Conservation (phyloP, 2,888 invertebrate species). For the Cyclophora albipunctata region DNA sequence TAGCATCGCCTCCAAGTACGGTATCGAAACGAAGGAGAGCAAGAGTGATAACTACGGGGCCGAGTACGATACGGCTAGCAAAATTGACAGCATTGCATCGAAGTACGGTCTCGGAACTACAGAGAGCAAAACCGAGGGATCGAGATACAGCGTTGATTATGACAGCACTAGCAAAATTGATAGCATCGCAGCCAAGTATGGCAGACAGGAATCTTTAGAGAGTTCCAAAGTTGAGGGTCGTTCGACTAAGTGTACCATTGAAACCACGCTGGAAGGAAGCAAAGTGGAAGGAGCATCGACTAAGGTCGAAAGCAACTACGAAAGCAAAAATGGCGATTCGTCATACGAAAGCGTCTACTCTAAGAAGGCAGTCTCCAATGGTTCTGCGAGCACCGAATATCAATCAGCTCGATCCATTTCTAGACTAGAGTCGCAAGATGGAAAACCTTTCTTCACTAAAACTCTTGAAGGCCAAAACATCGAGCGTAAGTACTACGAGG, state of each 20-base stretch:
- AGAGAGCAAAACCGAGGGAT: slow-evolving; percentile 15
- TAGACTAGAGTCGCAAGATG: slow-evolving; percentile 60
- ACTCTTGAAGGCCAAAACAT: slow-evolving; percentile 85
- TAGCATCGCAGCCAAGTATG: slow-evolving; percentile 34
- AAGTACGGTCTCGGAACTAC: slow-evolving; percentile 25
- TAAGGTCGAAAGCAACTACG: slow-evolving; percentile 42
- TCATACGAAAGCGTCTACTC: slow-evolving; percentile 48
- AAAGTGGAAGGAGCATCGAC: slow-evolving; percentile 43
- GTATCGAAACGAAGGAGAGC: slow-evolving; percentile 48
- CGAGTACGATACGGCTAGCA: slow-evolving; percentile 24
- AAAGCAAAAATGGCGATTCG: slow-evolving; percentile 45
- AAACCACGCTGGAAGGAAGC: slow-evolving; percentile 38
- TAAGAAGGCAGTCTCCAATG: slow-evolving; percentile 50
- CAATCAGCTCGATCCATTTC: slow-evolving; percentile 35
- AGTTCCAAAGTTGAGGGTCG: slow-evolving; percentile 29
- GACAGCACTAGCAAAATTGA: slow-evolving; percentile 28
- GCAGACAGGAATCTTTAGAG: slow-evolving; percentile 15
- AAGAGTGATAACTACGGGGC: slow-evolving; percentile 37
- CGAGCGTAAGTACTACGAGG: slow-evolving; percentile 81
- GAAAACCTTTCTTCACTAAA: slow-evolving; percentile 82
- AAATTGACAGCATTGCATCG: slow-evolving; percentile 30
- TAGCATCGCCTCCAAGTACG: slow-evolving; percentile 51
- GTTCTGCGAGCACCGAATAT: slow-evolving; percentile 41
- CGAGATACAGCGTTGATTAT: slow-evolving; percentile 14
- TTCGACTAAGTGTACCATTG: slow-evolving; percentile 34